Conservation (phyloP, 2,888 invertebrate species). For the Amiota communis region DNA sequence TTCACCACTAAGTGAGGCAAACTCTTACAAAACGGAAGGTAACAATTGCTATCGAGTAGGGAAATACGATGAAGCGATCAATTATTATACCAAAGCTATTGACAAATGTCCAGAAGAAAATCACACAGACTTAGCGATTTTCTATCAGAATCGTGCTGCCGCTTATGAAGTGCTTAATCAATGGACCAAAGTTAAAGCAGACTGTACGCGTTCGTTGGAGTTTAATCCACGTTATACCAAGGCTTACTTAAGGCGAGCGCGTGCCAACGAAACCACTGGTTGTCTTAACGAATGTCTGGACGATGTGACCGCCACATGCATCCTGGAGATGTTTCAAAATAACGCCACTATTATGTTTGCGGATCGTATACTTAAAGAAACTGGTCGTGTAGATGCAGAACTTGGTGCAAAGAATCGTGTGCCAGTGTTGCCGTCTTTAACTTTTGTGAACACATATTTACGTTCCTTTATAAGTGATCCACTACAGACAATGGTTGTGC, state of each 20-base stretch:
- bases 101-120: slow-evolving; percentile 87
- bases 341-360: slow-evolving; percentile 86
- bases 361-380: slow-evolving; percentile 89
- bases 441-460: slow-evolving; percentile 90
- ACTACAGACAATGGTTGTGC: slow-evolving; percentile 76
- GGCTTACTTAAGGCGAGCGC: slow-evolving; percentile 88
- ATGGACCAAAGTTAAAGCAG: slow-evolving; percentile 87
- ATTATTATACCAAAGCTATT: slow-evolving; percentile 93
- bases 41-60: slow-evolving; percentile 89
- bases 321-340: slow-evolving; percentile 91
- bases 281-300: slow-evolving; percentile 88
- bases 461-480: slow-evolving; percentile 92
- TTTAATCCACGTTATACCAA: slow-evolving; percentile 90
- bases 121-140: slow-evolving; percentile 86
- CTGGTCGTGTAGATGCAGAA: slow-evolving; percentile 79
- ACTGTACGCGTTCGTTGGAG: slow-evolving; percentile 89
- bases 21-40: slow-evolving; percentile 88
- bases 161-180: slow-evolving; percentile 93
- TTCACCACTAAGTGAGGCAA: slow-evolving; percentile 82
- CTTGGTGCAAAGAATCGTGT: slow-evolving; percentile 81
- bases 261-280: slow-evolving; percentile 85
- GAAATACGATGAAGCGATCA: slow-evolving; percentile 92
- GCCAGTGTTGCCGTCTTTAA: slow-evolving; percentile 87
- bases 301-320: slow-evolving; percentile 94
- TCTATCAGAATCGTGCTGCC: slow-evolving; percentile 96